Percentiles rank a stretch among this genome's conserved stretches.
These are phyloP conservation scores for Dallia pectoralis DNA, from an alignment of 2,797 vertebrate genomes.

Conservation along the genomic window DNA sequence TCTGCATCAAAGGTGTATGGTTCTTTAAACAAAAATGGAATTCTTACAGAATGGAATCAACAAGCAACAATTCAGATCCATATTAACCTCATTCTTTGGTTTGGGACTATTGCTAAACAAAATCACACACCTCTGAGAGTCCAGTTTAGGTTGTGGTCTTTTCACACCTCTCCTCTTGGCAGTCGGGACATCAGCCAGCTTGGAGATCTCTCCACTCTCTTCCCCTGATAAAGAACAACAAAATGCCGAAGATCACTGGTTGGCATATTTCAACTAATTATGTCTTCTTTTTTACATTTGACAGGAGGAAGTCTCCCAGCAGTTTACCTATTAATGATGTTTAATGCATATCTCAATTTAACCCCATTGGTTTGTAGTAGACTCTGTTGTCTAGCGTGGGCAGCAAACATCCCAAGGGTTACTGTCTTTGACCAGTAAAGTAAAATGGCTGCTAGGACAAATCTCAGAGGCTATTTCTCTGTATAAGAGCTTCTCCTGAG, in stretches of 20 bases:
- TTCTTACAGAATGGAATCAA: constrained; percentile 4
- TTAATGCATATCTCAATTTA: no score
- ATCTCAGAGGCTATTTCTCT: no score
- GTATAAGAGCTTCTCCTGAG: no score
- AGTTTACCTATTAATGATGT: background rate
- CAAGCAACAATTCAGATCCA: background rate
- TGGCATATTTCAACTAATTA: background rate
- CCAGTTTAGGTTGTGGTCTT: constrained; percentile 86
- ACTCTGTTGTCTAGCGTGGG: no score
- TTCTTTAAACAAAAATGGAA: no score
- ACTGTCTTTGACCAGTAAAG: no score
- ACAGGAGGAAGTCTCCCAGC: background rate
- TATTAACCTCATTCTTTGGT: no score
- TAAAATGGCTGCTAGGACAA: no score
- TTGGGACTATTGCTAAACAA: background rate
- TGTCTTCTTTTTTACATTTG: background rate
- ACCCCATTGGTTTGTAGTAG: no score
- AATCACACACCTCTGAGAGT: constrained; percentile 84
- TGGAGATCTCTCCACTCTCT: constrained; percentile 66
- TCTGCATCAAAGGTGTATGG: background rate
- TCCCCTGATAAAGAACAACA: constrained; percentile 46
- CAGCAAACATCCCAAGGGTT: no score
- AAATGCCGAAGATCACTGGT: background rate
- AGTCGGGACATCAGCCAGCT: constrained; percentile 76
- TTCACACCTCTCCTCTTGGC: constrained; percentile 75